Conservation (phyloP, 2,888 invertebrate genomes). For the Oconnorella tubifera region DNA sequence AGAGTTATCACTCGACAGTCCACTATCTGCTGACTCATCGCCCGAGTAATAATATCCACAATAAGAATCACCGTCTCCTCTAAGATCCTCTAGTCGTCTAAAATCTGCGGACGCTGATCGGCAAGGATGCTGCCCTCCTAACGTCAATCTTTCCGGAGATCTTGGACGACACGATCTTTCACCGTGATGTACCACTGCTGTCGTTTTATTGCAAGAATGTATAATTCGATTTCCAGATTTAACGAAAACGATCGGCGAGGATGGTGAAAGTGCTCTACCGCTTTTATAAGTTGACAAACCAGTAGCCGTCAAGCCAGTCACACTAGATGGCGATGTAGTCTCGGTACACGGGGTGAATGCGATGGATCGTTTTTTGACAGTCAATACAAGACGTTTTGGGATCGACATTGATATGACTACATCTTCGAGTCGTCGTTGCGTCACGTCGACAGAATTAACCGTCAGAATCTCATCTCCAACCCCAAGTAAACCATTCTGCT, state of each 20-base stretch:
- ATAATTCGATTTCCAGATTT: background rate
- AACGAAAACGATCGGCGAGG: conserved; percentile 2
- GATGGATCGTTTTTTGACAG: conserved; percentile 68
- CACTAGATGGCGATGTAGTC: background rate
- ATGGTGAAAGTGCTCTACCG: background rate
- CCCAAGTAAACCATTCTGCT: conserved; percentile 92
- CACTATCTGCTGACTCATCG: conserved; percentile 25
- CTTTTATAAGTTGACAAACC: too few species aligned
- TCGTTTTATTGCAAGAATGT: background rate
- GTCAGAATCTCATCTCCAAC: conserved; percentile 98
- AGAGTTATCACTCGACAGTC: conserved; percentile 27
- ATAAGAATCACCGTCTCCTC: background rate
- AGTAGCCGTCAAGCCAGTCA: background rate
- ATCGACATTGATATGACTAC: conserved; percentile 99
- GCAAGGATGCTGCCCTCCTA: background rate
- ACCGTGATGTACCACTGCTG: too few species aligned
- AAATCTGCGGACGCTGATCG: conserved; percentile 8
- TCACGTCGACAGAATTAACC: conserved; percentile 95
- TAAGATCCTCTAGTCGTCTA: conserved; percentile 5
- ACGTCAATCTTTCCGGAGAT: background rate
- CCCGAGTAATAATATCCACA: conserved; percentile 4
- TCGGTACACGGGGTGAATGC: too few species aligned
- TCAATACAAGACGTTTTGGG: conserved; percentile 87
- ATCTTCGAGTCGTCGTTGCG: conserved; percentile 95
- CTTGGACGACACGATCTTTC: conserved; percentile 6